Evolutionary conservation across 2,888 invertebrate genomes (phyloP), one percentile per base, ranked within the genome.

Genomic region (Drosophila demipolita): DNA sequence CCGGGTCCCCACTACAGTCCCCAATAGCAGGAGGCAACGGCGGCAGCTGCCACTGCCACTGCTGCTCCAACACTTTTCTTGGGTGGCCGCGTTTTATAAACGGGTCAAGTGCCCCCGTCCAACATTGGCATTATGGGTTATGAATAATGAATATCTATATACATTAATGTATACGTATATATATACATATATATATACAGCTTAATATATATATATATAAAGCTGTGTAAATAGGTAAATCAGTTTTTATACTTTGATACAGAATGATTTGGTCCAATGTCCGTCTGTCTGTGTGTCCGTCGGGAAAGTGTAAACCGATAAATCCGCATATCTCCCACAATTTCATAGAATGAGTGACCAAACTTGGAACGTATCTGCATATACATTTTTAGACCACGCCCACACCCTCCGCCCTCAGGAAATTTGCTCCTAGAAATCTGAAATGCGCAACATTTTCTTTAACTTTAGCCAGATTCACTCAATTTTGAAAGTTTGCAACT

Each of bases 1-100:
- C 97, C 97, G 9, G 96, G 96, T 17, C 96, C 97, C 0, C 93
- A 93, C 62, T 95, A 96, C 92, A 87, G 63, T 49, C 69, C 70
- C 52, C 82, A 84, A 79, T 83, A 83, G 77, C 73, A 35, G n/a
- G 78, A 81, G 65, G 68, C 66, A 48, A 26, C 29, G 15, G 33
- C 66, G n/a, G 48, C 54, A 12, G 32, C 36, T 6, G 20, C 49
- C 12, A 26, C 17, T 11, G 12, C 15, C 15, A 15, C 48, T 36
- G 9, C 36, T 23, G 48, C n/a, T 54, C 26, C 38, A 15, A 7
- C 50, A 32, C n/a, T 36, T 38, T 8, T 45, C 45, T 55, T 29
- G 23, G 55, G 36, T 8, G 55, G 6, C 29, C n/a, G 3, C 35
- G 1, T 29, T n/a, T 29, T 29, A 29, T 29, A 29, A 29, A 29